These are phyloP conservation scores for Drosophila eugracilis DNA, from an alignment of 1,140 invertebrate genomes.

Conservation along the genomic window DNA sequence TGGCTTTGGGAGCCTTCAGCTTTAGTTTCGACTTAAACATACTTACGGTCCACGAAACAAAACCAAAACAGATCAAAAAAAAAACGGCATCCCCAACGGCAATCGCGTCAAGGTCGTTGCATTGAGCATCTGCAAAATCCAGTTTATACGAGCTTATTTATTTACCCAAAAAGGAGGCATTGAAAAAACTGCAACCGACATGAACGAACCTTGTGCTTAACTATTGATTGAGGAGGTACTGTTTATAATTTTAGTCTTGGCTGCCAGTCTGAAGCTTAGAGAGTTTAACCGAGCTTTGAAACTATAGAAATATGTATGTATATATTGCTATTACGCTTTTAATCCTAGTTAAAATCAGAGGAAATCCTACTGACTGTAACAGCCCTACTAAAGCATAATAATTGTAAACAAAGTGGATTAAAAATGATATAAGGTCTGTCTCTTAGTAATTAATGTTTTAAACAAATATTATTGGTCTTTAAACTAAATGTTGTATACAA, in stretches of 20 bases:
- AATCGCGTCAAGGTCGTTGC: slow-evolving; percentile 52
- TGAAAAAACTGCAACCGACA: slow-evolving; percentile 15
- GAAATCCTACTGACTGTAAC: no score
- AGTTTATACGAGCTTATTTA: slow-evolving; percentile 56
- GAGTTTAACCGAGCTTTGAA: no score
- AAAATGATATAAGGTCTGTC: no score
- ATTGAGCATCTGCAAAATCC: slow-evolving; percentile 63
- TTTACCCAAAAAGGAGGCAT: slow-evolving; percentile 34
- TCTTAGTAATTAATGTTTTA: no score
- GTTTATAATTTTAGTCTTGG: slow-evolving; percentile 26
- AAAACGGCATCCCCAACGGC: slow-evolving; percentile 23
- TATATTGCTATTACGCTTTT: no score
- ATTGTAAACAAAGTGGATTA: no score
- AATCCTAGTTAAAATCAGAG: no score
- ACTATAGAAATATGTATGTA: no score
- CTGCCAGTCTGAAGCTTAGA: background rate
- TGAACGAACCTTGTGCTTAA: slow-evolving; percentile 1
- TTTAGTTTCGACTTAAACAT: slow-evolving; percentile 8
- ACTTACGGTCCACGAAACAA: slow-evolving; percentile 3
- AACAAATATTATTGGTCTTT: no score
- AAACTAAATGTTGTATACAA: no score
- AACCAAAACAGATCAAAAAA: slow-evolving; percentile 6
- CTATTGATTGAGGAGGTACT: background rate
- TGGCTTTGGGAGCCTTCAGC: slow-evolving; percentile 48
- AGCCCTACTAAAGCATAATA: no score